Percentiles rank a stretch among this genome's conserved stretches.
phyloP scores from a whole-genome alignment of 2,888 invertebrate species.

The Graphium colonna region DNA sequence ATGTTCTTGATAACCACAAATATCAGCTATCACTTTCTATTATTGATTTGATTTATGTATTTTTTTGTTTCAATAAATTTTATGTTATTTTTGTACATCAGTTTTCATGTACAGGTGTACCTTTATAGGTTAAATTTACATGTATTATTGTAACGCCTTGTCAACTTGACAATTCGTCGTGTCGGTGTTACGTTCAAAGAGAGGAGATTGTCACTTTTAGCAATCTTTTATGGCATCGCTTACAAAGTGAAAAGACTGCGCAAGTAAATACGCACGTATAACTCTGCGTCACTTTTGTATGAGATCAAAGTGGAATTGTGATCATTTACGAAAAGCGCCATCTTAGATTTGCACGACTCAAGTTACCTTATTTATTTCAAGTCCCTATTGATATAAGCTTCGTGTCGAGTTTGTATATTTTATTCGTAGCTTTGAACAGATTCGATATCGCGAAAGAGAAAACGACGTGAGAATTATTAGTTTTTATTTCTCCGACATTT shows the following conservation, averaged over 20 bases:
- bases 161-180: neutral
- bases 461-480: no score
- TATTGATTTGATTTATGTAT: no score
- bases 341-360: conserved; percentile 43
- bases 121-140: neutral
- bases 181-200: neutral
- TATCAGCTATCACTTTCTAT: no score
- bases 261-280: conserved; percentile 20
- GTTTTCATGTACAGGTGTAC: neutral
- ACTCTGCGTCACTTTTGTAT: conserved; percentile 37
- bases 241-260: conserved; percentile 10
- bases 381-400: neutral
- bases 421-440: neutral
- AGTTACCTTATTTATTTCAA: conserved; percentile 32
- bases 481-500: no score
- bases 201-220: conserved; percentile 1
- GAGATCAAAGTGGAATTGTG: conserved; percentile 55
- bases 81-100: neutral
- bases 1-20: no score
- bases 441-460: neutral
- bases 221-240: conserved; percentile 10
- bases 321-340: conserved; percentile 41
- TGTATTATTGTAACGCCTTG: neutral
- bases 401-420: neutral
- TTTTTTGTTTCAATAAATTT: neutral